A percentile compares a stretch with the other conserved stretches of the same genome.
phyloP scores from a whole-genome alignment of 2,888 invertebrate species.

The Drosophila phalerata region DNA sequence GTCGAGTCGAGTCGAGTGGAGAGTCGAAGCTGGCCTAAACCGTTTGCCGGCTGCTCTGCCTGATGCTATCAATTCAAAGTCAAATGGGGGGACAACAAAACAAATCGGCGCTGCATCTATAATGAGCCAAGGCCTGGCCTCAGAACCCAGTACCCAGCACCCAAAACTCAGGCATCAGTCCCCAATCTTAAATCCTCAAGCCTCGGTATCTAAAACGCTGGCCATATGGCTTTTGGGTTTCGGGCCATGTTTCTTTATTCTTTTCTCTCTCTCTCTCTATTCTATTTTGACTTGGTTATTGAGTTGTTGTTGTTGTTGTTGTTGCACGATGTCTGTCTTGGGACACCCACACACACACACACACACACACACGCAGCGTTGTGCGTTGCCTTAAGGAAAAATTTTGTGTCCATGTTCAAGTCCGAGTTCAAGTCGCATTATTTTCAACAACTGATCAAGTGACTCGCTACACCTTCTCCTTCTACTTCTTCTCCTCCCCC shows the following conservation, averaged over 20 bases:
- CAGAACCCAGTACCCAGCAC: constrained; percentile 3
- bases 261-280: constrained; percentile 15
- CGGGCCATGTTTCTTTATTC: constrained; percentile 25
- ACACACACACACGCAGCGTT: constrained; percentile 48
- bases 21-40: constrained; percentile 25
- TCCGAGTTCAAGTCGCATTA: constrained; percentile 45
- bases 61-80: constrained; percentile 84
- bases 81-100: constrained; percentile 84
- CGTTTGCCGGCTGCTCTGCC: constrained; percentile 47
- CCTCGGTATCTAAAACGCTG: constrained; percentile 35
- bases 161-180: constrained; percentile 8
- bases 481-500: neutral
- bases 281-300: constrained; percentile 61
- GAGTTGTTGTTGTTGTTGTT: constrained; percentile 62
- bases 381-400: constrained; percentile 58
- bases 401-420: constrained; percentile 18
- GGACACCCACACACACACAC: constrained; percentile 53
- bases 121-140: constrained; percentile 67
- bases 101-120: constrained; percentile 84
- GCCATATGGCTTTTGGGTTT: constrained; percentile 63
- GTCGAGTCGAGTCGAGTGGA: too few species aligned
- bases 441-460: constrained; percentile 37
- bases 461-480: neutral
- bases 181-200: neutral
- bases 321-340: constrained; percentile 55